Evolutionary conservation across 1,140 invertebrate species (phyloP), one percentile per base, ranked within the genome.

Genomic region (Neodiprion virginianus): DNA sequence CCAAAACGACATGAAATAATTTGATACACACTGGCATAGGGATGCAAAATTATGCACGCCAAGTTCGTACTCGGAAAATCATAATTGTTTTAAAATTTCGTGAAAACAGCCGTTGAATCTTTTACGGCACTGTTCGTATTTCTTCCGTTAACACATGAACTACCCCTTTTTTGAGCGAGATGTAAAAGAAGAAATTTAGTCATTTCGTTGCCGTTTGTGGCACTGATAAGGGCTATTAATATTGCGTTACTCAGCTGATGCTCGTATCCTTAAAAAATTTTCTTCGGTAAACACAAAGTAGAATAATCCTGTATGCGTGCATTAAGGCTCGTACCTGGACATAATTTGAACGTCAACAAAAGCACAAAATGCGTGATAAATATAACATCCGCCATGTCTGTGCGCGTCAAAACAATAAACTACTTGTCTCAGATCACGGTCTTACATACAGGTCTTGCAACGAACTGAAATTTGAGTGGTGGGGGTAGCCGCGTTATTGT

Each of bases 381-480:
- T 83, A 86, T 79, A 86, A 72, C 77, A 85, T 83, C 82, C 84
- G 86, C 86, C 86, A 87, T 87, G 85, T 83, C 80, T 81, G 71
- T 78, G 70, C 78, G 82, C 80, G 79, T 85, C 83, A 84, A 87
- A 86, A 87, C 80, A 85, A 83, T 81, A 73, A 75, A 77, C 73
- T 76, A 74, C 69, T 67, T 53, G 69, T 72, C 65, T 82, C 74
- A 79, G 77, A 79, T 74, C 72, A 67, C 28, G 65, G 72, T 74
- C 17, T 21, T 21, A 21, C 17, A 21, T 21, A 21, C 17, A 21
- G 17, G 17, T 21, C 17, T 21, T 21, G 17, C 17, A 21, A 21
- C 17, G 17, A 21, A 21, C 17, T 21, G 17, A 21, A 21, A 21
- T 21, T 21, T 21, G 17, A 21, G 17, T 21, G 17, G 17, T 21